phyloP scores from a whole-genome alignment of 2,797 vertebrate species.

The Manis crassicaudata region DNA sequence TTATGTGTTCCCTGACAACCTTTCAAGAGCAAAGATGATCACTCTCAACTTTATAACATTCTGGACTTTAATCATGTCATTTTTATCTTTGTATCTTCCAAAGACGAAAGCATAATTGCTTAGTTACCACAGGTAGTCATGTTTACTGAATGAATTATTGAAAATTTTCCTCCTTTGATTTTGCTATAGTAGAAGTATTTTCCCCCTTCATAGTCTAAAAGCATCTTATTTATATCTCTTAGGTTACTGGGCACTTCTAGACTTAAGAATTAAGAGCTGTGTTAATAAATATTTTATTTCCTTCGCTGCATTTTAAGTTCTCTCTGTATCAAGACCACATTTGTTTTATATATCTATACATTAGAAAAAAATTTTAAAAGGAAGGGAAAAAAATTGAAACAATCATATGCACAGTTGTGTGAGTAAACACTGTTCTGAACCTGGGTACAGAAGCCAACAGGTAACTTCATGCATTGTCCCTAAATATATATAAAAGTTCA shows the following conservation, averaged over 20 bases:
- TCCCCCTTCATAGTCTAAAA: slow-evolving; percentile 40
- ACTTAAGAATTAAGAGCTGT: background rate
- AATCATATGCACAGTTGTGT: background rate
- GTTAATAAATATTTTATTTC: slow-evolving; percentile 62
- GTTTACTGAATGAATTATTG: slow-evolving; percentile 5
- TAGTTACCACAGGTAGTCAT: background rate
- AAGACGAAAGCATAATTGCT: slow-evolving; percentile 20
- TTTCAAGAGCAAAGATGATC: slow-evolving; percentile 35
- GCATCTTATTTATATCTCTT: background rate
- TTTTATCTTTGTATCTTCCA: slow-evolving; percentile 25
- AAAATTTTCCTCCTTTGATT: slow-evolving; percentile 44
- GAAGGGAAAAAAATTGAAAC: background rate
- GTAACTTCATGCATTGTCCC: background rate
- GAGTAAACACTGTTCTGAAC: slow-evolving; percentile 32
- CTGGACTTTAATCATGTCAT: background rate
- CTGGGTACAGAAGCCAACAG: background rate
- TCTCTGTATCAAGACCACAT: background rate
- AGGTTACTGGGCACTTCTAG: slow-evolving; percentile 3
- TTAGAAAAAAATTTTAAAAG: slow-evolving; percentile 29
- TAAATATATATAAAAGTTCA: slow-evolving; percentile 18
- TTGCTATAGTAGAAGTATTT: slow-evolving; percentile 8
- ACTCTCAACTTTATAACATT: background rate
- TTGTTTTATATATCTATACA: slow-evolving; percentile 36
- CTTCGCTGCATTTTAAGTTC: background rate
- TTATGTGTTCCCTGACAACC: background rate